A percentile compares a stretch with the other conserved stretches of the same genome.
phyloP scores from a whole-genome alignment of 2,888 invertebrate genomes.

The Chymomyza procnemis region DNA sequence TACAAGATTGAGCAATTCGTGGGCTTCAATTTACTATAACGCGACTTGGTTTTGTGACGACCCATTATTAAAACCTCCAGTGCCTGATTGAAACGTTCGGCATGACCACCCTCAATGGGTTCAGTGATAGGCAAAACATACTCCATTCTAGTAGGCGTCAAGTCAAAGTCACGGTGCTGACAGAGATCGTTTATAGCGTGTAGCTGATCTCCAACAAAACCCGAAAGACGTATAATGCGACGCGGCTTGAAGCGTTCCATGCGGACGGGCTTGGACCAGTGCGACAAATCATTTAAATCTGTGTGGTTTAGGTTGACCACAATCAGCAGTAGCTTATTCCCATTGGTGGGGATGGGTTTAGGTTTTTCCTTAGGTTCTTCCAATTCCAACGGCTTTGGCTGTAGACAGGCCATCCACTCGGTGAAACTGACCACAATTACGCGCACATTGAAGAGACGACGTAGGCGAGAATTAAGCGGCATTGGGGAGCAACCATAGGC shows the following conservation, averaged over 20 bases:
- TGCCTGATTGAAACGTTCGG: neutral
- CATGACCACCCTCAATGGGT: conserved; percentile 11
- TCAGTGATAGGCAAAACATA: conserved; percentile 15
- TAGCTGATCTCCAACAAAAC: conserved; percentile 14
- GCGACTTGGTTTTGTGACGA: too few species aligned
- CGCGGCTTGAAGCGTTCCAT: conserved; percentile 8
- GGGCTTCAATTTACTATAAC: too few species aligned
- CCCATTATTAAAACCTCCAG: conserved; percentile 10
- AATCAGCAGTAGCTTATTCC: neutral
- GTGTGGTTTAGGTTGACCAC: conserved; percentile 12
- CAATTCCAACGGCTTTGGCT: neutral
- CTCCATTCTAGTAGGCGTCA: neutral
- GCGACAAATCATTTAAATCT: conserved; percentile 7
- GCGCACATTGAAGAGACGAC: conserved; percentile 14
- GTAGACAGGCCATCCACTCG: conserved; percentile 17
- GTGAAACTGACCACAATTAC: conserved; percentile 11
- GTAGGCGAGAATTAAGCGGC: neutral
- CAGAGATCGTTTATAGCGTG: neutral
- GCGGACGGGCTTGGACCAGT: conserved; percentile 18
- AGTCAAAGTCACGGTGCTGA: neutral
- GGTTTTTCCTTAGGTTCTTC: neutral
- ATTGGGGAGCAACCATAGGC: conserved; percentile 6
- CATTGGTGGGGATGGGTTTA: neutral
- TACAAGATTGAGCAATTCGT: too few species aligned
- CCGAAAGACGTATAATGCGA: neutral